A percentile compares a stretch with the other conserved stretches of the same genome.
Conservation (phyloP, 2,888 invertebrate species). For the Ichneumoninae sp. region DNA sequence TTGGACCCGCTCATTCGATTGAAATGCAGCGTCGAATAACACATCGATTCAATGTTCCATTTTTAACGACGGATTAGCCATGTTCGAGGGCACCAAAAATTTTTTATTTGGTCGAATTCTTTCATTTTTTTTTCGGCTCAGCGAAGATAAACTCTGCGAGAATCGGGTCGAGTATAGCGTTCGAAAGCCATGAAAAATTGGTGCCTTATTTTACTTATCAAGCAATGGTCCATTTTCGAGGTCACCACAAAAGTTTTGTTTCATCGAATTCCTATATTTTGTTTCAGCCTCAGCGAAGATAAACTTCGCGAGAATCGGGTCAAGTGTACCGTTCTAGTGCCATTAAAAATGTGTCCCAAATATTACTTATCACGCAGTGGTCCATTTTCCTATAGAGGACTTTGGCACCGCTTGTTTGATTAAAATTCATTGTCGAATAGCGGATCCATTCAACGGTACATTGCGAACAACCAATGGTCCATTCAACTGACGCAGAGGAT, state of each 20-base stretch:
- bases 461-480: neutral
- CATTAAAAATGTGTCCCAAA: neutral
- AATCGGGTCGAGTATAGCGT: no score
- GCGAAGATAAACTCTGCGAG: no score
- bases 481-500: neutral
- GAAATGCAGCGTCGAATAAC: neutral
- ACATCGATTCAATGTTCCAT: neutral
- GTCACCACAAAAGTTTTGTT: neutral
- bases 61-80: neutral
- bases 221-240: neutral
- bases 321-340: neutral
- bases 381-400: neutral
- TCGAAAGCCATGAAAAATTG: no score
- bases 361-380: neutral
- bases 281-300: slow-evolving; percentile 7
- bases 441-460: neutral
- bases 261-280: neutral
- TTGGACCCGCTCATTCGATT: neutral
- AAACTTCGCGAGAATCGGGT: neutral
- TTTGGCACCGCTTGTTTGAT: neutral
- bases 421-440: neutral
- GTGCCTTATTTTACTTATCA: no score
- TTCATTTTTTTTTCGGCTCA: no score
- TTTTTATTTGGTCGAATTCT: no score
- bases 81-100: no score